Percentiles rank a stretch among this genome's conserved stretches.
Evolutionary conservation across 2,888 invertebrate genomes (phyloP).

Genomic region (Lycaena phlaeas): DNA sequence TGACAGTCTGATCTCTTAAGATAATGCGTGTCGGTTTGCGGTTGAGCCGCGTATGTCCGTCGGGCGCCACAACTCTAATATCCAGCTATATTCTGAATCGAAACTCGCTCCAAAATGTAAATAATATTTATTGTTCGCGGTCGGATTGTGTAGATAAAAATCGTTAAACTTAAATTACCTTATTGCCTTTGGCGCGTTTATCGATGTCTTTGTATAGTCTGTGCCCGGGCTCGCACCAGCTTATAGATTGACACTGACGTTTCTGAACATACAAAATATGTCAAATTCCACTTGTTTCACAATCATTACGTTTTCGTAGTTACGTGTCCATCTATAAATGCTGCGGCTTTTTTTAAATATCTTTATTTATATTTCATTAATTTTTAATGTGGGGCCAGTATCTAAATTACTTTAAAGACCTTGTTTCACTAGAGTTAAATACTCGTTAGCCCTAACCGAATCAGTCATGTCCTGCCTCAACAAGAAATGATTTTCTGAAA

Average conservation of each 20-base stretch:
- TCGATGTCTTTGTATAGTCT: slow-evolving; percentile 10
- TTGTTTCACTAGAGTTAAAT: slow-evolving; percentile 12
- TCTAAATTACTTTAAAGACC: slow-evolving; percentile 19
- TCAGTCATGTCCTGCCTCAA: slow-evolving; percentile 35
- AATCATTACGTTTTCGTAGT: neutral
- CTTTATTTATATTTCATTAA: slow-evolving; percentile 1
- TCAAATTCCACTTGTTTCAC: slow-evolving; percentile 1
- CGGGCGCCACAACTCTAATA: slow-evolving; percentile 26
- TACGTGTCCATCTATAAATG: slow-evolving; percentile 5
- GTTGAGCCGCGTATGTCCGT: slow-evolving; percentile 29
- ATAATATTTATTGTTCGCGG: neutral
- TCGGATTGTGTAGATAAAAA: neutral
- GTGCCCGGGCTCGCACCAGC: slow-evolving; percentile 30
- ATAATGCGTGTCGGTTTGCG: slow-evolving; percentile 40
- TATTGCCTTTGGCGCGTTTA: slow-evolving; percentile 14
- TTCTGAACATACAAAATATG: slow-evolving; percentile 1
- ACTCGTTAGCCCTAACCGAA: slow-evolving; percentile 19
- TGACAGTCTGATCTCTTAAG: slow-evolving; percentile 71
- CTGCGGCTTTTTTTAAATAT: slow-evolving; percentile 10
- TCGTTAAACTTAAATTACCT: neutral
- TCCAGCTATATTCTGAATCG: slow-evolving; percentile 14
- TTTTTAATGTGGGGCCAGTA: slow-evolving; percentile 13
- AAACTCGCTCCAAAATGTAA: slow-evolving; percentile 17
- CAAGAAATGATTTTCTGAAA: slow-evolving; percentile 36
- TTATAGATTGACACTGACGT: slow-evolving; percentile 13